These are phyloP conservation scores for Ophioninae sp. DNA, from an alignment of 2,888 invertebrate genomes.

Conservation along the genomic window DNA sequence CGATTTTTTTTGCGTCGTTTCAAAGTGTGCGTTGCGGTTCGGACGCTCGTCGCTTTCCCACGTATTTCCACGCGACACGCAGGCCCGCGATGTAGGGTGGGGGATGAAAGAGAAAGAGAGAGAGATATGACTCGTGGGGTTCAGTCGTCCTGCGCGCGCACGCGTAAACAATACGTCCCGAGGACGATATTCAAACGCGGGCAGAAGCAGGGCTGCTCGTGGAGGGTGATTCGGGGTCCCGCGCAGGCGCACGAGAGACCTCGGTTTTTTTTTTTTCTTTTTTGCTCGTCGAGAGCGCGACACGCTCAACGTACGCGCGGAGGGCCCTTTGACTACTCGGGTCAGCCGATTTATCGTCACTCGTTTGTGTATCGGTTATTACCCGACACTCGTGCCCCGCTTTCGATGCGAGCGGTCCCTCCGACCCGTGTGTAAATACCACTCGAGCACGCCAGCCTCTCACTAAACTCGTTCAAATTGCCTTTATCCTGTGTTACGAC, in stretches of 20 bases:
- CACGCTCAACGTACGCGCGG: neutral
- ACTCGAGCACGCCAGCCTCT: conserved; percentile 61
- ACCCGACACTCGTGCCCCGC: neutral
- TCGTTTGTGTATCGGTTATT: neutral
- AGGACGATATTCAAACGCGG: neutral
- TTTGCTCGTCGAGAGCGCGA: neutral
- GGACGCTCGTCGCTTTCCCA: conserved; percentile 57
- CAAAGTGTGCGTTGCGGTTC: conserved; percentile 22
- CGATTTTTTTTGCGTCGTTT: conserved; percentile 8
- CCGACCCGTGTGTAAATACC: conserved; percentile 6
- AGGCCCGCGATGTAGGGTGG: neutral
- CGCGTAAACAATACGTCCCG: conserved; percentile 36
- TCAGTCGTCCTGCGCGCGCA: conserved; percentile 46
- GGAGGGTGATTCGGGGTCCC: conserved; percentile 11
- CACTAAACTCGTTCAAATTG: conserved; percentile 73
- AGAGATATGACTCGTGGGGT: neutral
- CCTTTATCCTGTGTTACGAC: conserved; percentile 75
- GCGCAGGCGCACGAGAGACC: conserved; percentile 40
- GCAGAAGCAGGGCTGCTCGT: neutral
- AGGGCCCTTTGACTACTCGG: neutral
- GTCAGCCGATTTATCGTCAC: neutral
- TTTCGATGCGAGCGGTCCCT: neutral
- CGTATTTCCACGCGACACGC: conserved; percentile 52
- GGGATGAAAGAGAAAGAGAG: too few relatives aligned
- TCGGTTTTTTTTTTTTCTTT: neutral